These are phyloP conservation scores for Drosophila lowei DNA, from an alignment of 1,140 invertebrate species.

Conservation along the genomic window DNA sequence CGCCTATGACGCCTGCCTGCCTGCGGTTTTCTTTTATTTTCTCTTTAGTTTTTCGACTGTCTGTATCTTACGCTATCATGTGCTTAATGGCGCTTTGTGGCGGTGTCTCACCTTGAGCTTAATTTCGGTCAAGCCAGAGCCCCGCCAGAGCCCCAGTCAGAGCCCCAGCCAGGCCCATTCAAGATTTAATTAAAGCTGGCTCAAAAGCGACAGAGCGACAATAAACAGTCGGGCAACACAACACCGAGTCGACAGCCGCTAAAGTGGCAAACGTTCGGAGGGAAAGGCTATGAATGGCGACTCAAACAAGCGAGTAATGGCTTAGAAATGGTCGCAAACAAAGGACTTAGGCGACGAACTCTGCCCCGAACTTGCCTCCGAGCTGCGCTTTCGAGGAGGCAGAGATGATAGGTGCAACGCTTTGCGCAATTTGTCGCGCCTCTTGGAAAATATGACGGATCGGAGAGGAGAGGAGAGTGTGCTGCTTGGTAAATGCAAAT, in stretches of 20 bases:
- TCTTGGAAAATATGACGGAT: slow-evolving; percentile 23
- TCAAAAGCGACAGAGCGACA: slow-evolving; percentile 23
- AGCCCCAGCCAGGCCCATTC: slow-evolving; percentile 46
- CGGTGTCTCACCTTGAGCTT: slow-evolving; percentile 71
- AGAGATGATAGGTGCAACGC: slow-evolving; percentile 60
- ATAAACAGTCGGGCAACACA: slow-evolving; percentile 17
- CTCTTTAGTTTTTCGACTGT: slow-evolving; percentile 28
- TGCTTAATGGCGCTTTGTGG: slow-evolving; percentile 12
- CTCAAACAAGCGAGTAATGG: slow-evolving; percentile 45
- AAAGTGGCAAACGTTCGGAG: slow-evolving; percentile 35
- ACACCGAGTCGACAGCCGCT: slow-evolving; percentile 41
- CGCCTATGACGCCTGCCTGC: slow-evolving; percentile 4
- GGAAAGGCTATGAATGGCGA: slow-evolving; percentile 44
- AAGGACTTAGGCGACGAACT: slow-evolving; percentile 76
- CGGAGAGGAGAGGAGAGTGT: no score
- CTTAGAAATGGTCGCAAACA: slow-evolving; percentile 39
- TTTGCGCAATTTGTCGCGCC: slow-evolving; percentile 67
- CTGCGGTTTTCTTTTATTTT: slow-evolving; percentile 61
- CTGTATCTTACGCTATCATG: slow-evolving; percentile 2
- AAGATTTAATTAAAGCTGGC: slow-evolving; percentile 73
- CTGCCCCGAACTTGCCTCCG: not conserved
- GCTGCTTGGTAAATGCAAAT: slow-evolving; percentile 3
- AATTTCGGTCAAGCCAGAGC: slow-evolving; percentile 73
- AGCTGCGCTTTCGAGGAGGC: slow-evolving; percentile 1
- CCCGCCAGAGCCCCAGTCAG: no score